Percentiles rank a stretch among this genome's conserved stretches.
phyloP scores from a whole-genome alignment of 2,113 vertebrate species.

The Cheirogaleus medius region DNA sequence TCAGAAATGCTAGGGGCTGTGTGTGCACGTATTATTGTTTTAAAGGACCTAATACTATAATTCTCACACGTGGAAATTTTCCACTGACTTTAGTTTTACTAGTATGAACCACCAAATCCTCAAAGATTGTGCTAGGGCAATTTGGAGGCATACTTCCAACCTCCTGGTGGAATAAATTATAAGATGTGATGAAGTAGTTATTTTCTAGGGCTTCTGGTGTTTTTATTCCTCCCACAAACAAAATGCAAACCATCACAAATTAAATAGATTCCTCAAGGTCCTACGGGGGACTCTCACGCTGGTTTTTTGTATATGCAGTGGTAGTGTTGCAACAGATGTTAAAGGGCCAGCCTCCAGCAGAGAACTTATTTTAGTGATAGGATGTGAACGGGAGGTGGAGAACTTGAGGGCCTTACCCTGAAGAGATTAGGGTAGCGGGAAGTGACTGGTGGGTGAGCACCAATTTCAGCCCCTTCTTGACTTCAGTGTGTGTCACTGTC shows the following conservation, averaged over 20 bases:
- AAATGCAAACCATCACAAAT: slow-evolving; percentile 65
- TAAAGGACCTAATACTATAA: slow-evolving; percentile 15
- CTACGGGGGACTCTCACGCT: background rate
- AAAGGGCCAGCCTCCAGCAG: background rate
- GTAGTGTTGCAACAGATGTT: background rate
- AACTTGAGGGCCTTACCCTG: background rate
- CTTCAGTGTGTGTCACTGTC: background rate
- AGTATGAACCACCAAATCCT: slow-evolving; percentile 37
- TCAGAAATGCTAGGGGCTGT: background rate
- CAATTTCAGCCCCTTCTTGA: background rate
- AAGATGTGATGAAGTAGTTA: slow-evolving; percentile 42
- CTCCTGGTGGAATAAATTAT: slow-evolving; percentile 62
- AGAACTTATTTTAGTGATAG: background rate
- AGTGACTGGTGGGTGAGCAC: background rate
- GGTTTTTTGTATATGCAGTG: background rate
- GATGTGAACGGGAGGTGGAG: background rate
- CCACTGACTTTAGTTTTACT: slow-evolving; percentile 49
- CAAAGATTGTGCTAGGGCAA: background rate
- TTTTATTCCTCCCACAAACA: slow-evolving; percentile 70
- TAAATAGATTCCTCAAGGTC: slow-evolving; percentile 56
- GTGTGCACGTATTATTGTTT: background rate
- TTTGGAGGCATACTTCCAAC: slow-evolving; percentile 18
- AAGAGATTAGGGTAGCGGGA: background rate
- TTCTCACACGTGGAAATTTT: slow-evolving; percentile 49
- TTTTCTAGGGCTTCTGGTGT: slow-evolving; percentile 58